Percentiles rank a stretch among this genome's conserved stretches.
phyloP scores from a whole-genome alignment of 2,888 invertebrate genomes.

The Drosophila emarginata region DNA sequence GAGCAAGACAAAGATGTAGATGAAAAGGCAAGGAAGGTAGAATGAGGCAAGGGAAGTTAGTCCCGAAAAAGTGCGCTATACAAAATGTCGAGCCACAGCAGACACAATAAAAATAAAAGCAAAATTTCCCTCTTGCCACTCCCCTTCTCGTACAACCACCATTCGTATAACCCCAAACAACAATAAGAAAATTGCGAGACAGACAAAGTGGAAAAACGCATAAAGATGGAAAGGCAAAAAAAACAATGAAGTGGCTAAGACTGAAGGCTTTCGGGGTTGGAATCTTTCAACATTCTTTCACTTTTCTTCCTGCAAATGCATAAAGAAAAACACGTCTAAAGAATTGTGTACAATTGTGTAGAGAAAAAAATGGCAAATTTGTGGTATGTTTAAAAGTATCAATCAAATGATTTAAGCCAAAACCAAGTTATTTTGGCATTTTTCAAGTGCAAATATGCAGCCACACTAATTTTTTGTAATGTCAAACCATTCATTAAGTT shows the following conservation, averaged over 20 bases:
- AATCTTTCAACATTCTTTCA: background rate
- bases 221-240: constrained; percentile 50
- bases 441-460: background rate
- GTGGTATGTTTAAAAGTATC: background rate
- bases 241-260: constrained; percentile 53
- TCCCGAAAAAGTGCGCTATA: constrained; percentile 49
- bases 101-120: constrained; percentile 64
- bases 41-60: constrained; percentile 20
- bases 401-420: background rate
- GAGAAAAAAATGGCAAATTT: constrained; percentile 19
- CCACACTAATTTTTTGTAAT: background rate
- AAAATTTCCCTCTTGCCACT: constrained; percentile 13
- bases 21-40: background rate
- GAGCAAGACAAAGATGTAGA: constrained; percentile 6
- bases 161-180: constrained; percentile 48
- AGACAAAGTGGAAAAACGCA: constrained; percentile 63
- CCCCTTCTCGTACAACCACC: constrained; percentile 17
- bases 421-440: background rate
- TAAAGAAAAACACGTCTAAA: background rate
- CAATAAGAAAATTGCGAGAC: constrained; percentile 68
- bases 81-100: constrained; percentile 54
- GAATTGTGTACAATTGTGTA: constrained; percentile 31
- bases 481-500: too few relatives aligned
- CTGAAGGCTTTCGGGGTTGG: background rate
- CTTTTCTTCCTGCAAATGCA: constrained; percentile 2